Evolutionary conservation across 2,113 vertebrate species (phyloP).

Genomic region (Mustelus asterias): DNA sequence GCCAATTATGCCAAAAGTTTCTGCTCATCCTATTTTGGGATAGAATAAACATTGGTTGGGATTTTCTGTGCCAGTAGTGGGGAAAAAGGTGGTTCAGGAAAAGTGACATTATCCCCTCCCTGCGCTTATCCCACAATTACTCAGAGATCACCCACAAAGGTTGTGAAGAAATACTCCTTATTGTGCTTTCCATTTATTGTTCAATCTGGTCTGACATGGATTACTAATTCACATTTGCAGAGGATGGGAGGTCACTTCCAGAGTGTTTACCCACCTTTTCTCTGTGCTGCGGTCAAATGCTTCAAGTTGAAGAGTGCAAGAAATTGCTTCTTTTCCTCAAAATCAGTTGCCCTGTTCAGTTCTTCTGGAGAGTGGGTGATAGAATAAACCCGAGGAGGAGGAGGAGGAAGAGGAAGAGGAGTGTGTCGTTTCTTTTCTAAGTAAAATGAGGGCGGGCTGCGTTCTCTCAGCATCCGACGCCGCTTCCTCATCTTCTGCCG

Average conservation of each 20-base stretch:
- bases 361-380: background rate
- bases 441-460: background rate
- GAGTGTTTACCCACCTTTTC: background rate
- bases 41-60: background rate
- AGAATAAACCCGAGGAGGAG: background rate
- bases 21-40: background rate
- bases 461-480: background rate
- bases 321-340: slow-evolving; percentile 38
- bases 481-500: slow-evolving; percentile 6
- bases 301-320: slow-evolving; percentile 38
- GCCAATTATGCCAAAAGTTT: background rate
- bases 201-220: background rate
- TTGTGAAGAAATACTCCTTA: background rate
- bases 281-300: slow-evolving; percentile 2
- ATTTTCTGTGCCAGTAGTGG: background rate
- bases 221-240: too few relatives aligned
- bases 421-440: background rate
- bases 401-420: background rate
- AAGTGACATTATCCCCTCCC: background rate
- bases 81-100: background rate
- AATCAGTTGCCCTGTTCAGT: slow-evolving; percentile 14
- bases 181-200: background rate
- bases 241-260: background rate
- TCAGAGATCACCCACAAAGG: background rate
- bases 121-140: background rate